Conservation (phyloP, 2,888 invertebrate species). For the Pilophorus perplexus region DNA sequence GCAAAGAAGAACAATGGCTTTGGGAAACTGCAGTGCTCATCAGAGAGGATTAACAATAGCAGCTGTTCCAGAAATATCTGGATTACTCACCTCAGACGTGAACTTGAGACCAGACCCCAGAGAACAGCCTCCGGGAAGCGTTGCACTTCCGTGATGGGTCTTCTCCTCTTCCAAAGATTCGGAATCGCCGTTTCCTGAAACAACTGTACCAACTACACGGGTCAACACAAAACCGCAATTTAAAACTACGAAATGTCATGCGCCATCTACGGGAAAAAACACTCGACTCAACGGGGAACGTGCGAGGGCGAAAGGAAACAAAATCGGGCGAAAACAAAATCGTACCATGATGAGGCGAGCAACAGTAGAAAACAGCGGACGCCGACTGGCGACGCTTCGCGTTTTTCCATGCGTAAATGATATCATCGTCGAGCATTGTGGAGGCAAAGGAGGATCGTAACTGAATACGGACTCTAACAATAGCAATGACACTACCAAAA, state of each 20-base stretch:
- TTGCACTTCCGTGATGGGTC: constrained; percentile 64
- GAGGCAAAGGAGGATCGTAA: too few species aligned
- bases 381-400: constrained; percentile 8
- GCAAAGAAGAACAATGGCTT: too few species aligned
- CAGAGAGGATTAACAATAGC: constrained; percentile 75
- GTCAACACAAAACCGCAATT: constrained; percentile 15
- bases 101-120: constrained; percentile 53
- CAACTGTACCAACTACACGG: constrained; percentile 38
- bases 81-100: constrained; percentile 54
- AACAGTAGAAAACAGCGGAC: constrained; percentile 17
- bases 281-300: neutral
- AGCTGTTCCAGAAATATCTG: too few species aligned
- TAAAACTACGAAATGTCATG: constrained; percentile 11
- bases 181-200: constrained; percentile 56
- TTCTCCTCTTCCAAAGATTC: constrained; percentile 51
- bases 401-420: too few species aligned
- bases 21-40: too few species aligned
- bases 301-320: neutral
- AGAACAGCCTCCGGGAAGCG: constrained; percentile 61
- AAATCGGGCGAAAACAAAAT: neutral
- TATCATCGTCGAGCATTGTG: too few species aligned
- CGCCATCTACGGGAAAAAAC: constrained; percentile 13
- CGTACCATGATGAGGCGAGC: constrained; percentile 17
- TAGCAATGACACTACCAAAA: too few species aligned
- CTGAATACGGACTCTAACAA: too few species aligned